phyloP scores from a whole-genome alignment of 2,113 vertebrate genomes.

The Aspidoscelis tigris region DNA sequence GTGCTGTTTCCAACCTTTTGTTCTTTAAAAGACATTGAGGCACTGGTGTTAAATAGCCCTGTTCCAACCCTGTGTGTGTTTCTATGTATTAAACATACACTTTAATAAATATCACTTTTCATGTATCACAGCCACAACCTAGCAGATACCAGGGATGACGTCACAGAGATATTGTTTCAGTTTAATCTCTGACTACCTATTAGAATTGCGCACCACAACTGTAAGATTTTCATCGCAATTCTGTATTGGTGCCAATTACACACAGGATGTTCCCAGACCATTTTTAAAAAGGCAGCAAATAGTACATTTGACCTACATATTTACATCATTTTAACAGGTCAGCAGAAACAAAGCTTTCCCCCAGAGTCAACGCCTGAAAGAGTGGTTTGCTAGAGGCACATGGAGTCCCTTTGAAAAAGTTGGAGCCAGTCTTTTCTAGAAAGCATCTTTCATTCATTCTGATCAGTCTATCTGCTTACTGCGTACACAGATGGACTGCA shows the following conservation, averaged over 20 bases:
- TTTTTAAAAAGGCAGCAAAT: not conserved
- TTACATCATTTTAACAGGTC: slow-evolving; percentile 21
- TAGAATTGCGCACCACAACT: not conserved
- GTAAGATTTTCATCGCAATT: not conserved
- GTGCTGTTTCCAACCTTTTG: not conserved
- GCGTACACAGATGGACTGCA: not conserved
- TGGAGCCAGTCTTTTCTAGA: not conserved
- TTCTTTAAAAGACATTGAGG: not conserved
- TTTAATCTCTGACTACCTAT: not conserved
- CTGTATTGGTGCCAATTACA: not conserved
- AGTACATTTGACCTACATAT: not conserved
- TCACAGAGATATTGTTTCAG: not conserved
- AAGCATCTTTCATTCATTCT: not conserved
- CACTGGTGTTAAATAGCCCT: not conserved
- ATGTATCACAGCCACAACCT: not conserved
- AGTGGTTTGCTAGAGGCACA: not conserved
- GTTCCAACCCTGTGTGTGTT: not conserved
- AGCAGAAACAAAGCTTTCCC: slow-evolving; percentile 22
- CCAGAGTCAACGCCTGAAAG: not conserved
- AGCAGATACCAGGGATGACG: not conserved
- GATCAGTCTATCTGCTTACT: not conserved
- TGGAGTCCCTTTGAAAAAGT: not conserved
- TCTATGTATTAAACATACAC: not conserved
- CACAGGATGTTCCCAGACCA: not conserved
- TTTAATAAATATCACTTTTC: not conserved